Conservation (phyloP, 1,140 invertebrate species). For the Neodiprion virginianus region DNA sequence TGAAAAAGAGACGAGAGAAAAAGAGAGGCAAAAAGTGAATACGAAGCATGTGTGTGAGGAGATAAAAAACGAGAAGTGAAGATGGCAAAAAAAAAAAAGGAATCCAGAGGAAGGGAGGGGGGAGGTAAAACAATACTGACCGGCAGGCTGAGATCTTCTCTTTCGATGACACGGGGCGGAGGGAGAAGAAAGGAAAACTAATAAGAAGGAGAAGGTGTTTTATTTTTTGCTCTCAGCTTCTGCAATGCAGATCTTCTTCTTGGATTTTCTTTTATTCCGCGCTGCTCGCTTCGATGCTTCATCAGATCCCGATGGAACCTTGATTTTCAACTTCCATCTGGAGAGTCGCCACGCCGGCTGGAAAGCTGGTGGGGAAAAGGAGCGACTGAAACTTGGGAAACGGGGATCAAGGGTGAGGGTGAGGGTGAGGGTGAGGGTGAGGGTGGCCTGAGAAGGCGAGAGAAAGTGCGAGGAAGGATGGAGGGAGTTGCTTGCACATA, state of each 20-base stretch:
- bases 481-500: too few species aligned
- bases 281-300: background rate
- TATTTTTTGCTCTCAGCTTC: too few species aligned
- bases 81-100: background rate
- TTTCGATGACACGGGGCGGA: background rate
- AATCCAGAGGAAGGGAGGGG: background rate
- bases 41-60: too few species aligned
- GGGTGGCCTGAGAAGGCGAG: too few species aligned
- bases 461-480: too few species aligned
- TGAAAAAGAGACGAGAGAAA: background rate
- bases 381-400: too few species aligned
- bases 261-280: background rate
- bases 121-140: too few species aligned
- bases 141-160: background rate
- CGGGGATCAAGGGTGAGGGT: too few species aligned
- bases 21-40: background rate
- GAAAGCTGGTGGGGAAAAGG: background rate
- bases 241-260: background rate
- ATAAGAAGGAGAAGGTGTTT: too few species aligned
- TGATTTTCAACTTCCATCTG: constrained; percentile 1
- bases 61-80: background rate
- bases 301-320: background rate
- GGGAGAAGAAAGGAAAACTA: too few species aligned
- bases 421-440: too few species aligned
- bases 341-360: background rate